phyloP scores from a whole-genome alignment of 2,113 vertebrate genomes.

The Peromyscus leucopus region DNA sequence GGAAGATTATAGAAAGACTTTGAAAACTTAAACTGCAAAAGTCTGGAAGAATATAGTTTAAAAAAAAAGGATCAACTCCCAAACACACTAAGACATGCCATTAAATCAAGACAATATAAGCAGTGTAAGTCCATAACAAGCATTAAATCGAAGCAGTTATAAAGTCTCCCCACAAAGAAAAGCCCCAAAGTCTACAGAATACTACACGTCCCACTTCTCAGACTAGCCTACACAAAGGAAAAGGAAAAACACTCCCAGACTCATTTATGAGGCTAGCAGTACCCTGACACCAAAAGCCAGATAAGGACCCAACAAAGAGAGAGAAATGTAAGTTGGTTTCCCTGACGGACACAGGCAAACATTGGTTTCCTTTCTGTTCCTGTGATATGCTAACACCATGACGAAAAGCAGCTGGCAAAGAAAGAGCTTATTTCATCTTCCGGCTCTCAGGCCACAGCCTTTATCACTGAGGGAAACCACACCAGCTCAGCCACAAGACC shows the following conservation, averaged over 20 bases:
- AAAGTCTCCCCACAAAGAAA: background rate
- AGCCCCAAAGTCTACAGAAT: background rate
- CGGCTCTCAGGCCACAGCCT: background rate
- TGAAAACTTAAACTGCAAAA: background rate
- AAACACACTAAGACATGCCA: background rate
- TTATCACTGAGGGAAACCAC: background rate
- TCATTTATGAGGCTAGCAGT: background rate
- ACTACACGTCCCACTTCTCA: too few species aligned
- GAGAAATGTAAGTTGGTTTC: background rate
- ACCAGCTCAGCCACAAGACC: background rate
- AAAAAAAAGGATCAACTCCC: background rate
- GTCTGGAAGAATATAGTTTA: background rate
- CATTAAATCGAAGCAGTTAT: background rate
- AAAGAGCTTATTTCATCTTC: background rate
- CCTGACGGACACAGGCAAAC: background rate
- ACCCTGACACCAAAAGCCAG: background rate
- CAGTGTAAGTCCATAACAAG: background rate
- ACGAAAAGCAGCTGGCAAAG: background rate
- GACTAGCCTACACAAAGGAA: background rate
- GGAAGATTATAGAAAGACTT: background rate
- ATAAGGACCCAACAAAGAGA: background rate
- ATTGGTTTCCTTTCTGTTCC: background rate
- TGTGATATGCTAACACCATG: background rate
- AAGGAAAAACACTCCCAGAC: too few species aligned
- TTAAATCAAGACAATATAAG: background rate